phyloP scores from a whole-genome alignment of 2,888 invertebrate genomes.

The Agrotis segetum region DNA sequence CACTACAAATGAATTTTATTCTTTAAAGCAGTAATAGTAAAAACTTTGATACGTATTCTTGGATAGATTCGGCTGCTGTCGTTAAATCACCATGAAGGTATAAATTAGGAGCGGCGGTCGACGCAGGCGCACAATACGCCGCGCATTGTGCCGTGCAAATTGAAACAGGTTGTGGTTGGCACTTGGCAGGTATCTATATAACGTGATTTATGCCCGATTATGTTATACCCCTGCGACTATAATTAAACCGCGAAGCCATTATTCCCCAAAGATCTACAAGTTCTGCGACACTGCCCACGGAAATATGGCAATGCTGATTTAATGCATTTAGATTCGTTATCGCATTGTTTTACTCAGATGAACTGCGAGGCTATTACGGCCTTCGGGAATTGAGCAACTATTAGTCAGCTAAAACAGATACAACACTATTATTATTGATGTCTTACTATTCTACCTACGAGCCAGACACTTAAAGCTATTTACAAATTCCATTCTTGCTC shows the following conservation, averaged over 20 bases:
- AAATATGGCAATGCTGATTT: conserved; percentile 78
- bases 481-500: conserved; percentile 60
- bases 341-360: conserved; percentile 60
- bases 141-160: conserved; percentile 86
- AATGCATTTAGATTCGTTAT: conserved; percentile 76
- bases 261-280: conserved; percentile 82
- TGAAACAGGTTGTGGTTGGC: conserved; percentile 90
- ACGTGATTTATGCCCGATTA: conserved; percentile 89
- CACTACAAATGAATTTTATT: conserved; percentile 83
- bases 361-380: conserved; percentile 42
- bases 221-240: conserved; percentile 84
- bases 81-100: conserved; percentile 88
- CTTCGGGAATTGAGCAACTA: conserved; percentile 45
- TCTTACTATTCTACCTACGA: conserved; percentile 37
- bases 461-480: conserved; percentile 47
- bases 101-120: conserved; percentile 85
- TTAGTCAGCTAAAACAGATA: conserved; percentile 31
- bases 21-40: conserved; percentile 79
- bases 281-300: conserved; percentile 82
- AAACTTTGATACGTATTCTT: conserved; percentile 80
- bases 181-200: conserved; percentile 89
- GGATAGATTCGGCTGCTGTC: conserved; percentile 79
- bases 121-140: conserved; percentile 80
- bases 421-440: conserved; percentile 39
- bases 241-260: conserved; percentile 88